Conservation (phyloP, 2,888 invertebrate genomes). For the Atethmia centrago region DNA sequence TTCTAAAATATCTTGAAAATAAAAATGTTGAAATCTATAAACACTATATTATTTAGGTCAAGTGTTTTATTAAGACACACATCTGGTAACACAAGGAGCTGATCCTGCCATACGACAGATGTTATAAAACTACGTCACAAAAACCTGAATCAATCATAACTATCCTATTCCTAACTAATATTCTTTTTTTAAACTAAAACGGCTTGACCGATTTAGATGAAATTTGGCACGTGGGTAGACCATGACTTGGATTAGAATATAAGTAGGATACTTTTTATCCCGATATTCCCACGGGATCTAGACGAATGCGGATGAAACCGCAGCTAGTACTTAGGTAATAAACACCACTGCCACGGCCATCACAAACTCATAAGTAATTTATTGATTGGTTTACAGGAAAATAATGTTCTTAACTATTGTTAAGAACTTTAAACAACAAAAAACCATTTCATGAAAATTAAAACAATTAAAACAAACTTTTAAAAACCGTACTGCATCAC, state of each 20-base stretch:
- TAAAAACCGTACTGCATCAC: neutral
- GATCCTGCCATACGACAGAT: neutral
- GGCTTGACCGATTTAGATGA: too few relatives aligned
- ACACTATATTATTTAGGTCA: neutral
- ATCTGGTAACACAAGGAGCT: neutral
- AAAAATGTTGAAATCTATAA: neutral
- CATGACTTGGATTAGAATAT: too few relatives aligned
- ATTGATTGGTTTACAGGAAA: neutral
- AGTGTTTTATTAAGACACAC: neutral
- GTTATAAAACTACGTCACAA: neutral
- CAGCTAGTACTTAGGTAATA: too few relatives aligned
- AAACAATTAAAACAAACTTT: neutral
- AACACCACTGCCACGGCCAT: neutral
- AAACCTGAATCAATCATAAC: neutral
- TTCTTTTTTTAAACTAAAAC: too few relatives aligned
- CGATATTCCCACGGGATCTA: too few relatives aligned
- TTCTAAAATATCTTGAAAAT: neutral
- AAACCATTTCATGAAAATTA: neutral
- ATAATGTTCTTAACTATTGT: too few relatives aligned
- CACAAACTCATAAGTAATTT: neutral
- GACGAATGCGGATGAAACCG: too few relatives aligned
- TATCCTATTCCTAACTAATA: too few relatives aligned
- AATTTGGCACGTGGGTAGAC: too few relatives aligned
- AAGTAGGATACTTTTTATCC: too few relatives aligned
- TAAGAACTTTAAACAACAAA: too few relatives aligned